A percentile compares a stretch with the other conserved stretches of the same genome.
Evolutionary conservation across 1,140 invertebrate genomes (phyloP).

Genomic region (Solenopsis fugax): DNA sequence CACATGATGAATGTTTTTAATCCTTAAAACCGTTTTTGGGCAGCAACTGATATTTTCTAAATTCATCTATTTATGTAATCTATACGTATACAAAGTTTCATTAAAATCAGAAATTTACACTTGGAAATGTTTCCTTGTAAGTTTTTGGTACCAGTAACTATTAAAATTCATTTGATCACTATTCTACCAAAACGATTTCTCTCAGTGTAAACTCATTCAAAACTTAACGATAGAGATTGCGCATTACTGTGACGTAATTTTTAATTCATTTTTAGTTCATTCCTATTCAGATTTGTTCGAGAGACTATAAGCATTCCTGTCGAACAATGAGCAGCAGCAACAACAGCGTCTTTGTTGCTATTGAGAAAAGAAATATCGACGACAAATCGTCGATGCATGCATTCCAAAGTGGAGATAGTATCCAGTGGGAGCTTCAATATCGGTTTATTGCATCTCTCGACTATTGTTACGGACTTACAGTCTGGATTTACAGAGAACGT

Average conservation of each 20-base stretch:
- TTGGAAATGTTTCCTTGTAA: too few relatives aligned
- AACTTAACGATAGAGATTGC: background rate
- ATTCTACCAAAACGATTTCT: too few relatives aligned
- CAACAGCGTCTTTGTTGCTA: background rate
- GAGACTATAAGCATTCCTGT: background rate
- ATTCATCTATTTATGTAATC: too few relatives aligned
- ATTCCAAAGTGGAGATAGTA: background rate
- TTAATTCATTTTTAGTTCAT: background rate
- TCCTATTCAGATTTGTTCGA: background rate
- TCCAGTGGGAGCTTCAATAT: conserved; percentile 26
- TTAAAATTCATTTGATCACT: too few relatives aligned
- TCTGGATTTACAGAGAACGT: conserved; percentile 4
- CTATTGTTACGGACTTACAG: conserved; percentile 26
- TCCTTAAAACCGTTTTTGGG: too few relatives aligned
- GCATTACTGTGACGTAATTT: background rate
- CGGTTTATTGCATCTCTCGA: conserved; percentile 46
- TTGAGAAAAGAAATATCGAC: conserved; percentile 8
- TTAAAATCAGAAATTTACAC: too few relatives aligned
- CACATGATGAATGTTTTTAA: too few relatives aligned
- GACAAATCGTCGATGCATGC: conserved; percentile 49
- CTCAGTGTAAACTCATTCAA: background rate
- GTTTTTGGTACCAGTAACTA: too few relatives aligned
- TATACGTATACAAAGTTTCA: too few relatives aligned
- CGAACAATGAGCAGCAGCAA: background rate
- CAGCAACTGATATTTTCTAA: too few relatives aligned